A percentile compares a stretch with the other conserved stretches of the same genome.
Conservation (phyloP, 2,113 vertebrate species). For the Vulpes vulpes region DNA sequence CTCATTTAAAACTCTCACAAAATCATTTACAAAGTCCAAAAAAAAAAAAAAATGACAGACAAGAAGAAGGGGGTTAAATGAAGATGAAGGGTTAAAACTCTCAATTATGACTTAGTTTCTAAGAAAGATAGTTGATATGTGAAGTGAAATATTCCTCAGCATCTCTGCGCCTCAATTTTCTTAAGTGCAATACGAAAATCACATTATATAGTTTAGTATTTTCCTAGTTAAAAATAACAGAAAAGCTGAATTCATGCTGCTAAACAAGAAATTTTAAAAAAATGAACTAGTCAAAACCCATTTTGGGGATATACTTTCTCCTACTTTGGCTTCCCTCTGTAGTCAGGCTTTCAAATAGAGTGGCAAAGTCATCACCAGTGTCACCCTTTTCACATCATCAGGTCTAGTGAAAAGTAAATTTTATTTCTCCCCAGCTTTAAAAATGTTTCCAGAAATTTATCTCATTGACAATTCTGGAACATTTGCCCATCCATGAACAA, state of each 20-base stretch:
- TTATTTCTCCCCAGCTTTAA: neutral
- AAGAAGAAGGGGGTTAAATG: too few relatives aligned
- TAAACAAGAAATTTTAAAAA: neutral
- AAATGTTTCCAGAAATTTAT: neutral
- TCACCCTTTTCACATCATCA: neutral
- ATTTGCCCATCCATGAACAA: neutral
- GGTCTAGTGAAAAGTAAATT: neutral
- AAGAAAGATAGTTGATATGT: neutral
- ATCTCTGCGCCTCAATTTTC: neutral
- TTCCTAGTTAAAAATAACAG: neutral
- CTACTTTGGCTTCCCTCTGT: neutral
- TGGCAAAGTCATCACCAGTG: neutral
- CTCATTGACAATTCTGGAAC: neutral
- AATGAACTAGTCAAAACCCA: neutral
- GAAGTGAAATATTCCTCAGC: conserved; percentile 31
- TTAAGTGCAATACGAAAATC: neutral
- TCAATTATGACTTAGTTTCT: neutral
- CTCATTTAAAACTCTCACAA: neutral
- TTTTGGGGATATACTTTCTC: neutral
- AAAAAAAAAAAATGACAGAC: neutral
- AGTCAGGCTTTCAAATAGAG: neutral
- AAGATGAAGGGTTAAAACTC: neutral
- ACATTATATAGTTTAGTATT: neutral
- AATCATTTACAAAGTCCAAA: neutral
- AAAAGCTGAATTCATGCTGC: neutral